Evolutionary conservation across 2,797 vertebrate genomes (phyloP).

Genomic region (Pangasius djambal): DNA sequence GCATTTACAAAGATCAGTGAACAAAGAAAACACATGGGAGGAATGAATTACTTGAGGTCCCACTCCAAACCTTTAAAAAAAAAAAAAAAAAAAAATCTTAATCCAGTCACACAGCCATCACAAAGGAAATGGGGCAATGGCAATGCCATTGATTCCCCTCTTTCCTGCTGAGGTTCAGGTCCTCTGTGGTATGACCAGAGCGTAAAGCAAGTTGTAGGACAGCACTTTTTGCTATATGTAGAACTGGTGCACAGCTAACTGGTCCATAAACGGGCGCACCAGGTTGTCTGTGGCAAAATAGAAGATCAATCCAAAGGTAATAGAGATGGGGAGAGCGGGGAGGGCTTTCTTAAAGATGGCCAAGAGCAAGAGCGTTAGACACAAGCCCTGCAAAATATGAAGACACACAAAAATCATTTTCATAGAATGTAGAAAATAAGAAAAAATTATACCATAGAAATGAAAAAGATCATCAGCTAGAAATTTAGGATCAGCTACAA

Average conservation of each 20-base stretch:
- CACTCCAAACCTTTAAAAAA: slow-evolving; percentile 15
- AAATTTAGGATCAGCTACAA: neutral
- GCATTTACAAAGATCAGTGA: slow-evolving; percentile 31
- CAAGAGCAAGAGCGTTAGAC: slow-evolving; percentile 94
- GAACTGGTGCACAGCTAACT: slow-evolving; percentile 94
- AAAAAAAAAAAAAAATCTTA: slow-evolving; percentile 56
- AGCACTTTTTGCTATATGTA: slow-evolving; percentile 86
- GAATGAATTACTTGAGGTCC: slow-evolving; percentile 42
- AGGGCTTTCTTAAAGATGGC: slow-evolving; percentile 99
- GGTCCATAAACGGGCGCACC: slow-evolving; percentile 97
- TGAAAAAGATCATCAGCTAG: neutral
- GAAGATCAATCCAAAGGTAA: slow-evolving; percentile 97
- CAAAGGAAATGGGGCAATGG: slow-evolving; percentile 40
- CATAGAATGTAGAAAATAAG: neutral
- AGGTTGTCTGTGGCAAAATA: slow-evolving; percentile 98
- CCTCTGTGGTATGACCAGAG: slow-evolving; percentile 54
- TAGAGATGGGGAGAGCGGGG: slow-evolving; percentile 97
- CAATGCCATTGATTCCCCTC: slow-evolving; percentile 21
- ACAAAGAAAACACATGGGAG: slow-evolving; percentile 21
- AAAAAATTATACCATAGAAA: neutral
- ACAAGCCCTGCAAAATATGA: slow-evolving; percentile 83
- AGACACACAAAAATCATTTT: slow-evolving; percentile 1
- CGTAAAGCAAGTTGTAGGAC: slow-evolving; percentile 16
- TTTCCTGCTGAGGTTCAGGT: slow-evolving; percentile 59
- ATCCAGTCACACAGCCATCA: slow-evolving; percentile 61